Conservation (phyloP, 2,113 vertebrate genomes). For the Trochalopteron elliotii region DNA sequence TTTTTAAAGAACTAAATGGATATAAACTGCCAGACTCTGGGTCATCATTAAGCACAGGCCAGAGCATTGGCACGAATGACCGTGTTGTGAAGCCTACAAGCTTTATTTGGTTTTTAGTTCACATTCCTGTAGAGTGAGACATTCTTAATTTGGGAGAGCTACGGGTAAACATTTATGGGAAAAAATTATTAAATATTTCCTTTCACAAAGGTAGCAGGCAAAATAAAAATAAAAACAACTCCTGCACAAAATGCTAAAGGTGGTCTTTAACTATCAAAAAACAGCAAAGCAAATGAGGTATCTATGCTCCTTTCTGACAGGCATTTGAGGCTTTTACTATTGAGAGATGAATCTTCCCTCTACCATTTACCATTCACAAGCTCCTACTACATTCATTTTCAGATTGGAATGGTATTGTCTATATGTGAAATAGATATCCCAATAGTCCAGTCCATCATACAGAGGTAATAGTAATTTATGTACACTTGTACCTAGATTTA, state of each 20-base stretch:
- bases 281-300: neutral
- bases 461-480: neutral
- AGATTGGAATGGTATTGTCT: neutral
- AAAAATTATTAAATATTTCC: slow-evolving; percentile 67
- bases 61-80: slow-evolving; percentile 38
- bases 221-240: slow-evolving; percentile 30
- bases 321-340: neutral
- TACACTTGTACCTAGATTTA: neutral
- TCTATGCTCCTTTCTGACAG: neutral
- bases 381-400: neutral
- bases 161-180: slow-evolving; percentile 56
- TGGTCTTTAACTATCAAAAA: neutral
- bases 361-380: neutral
- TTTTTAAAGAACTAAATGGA: slow-evolving; percentile 15
- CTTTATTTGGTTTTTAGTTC: slow-evolving; percentile 66
- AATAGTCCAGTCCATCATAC: neutral
- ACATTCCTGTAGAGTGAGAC: slow-evolving; percentile 65
- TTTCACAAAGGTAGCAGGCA: slow-evolving; percentile 46
- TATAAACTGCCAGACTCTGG: slow-evolving; percentile 35
- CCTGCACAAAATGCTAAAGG: neutral
- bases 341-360: neutral
- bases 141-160: slow-evolving; percentile 12
- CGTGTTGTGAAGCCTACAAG: slow-evolving; percentile 38
- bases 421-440: neutral
- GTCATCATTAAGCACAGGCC: slow-evolving; percentile 45